A percentile compares a stretch with the other conserved stretches of the same genome.
These are phyloP conservation scores for Anastatus disparis DNA, from an alignment of 1,140 invertebrate species.

Conservation along the genomic window DNA sequence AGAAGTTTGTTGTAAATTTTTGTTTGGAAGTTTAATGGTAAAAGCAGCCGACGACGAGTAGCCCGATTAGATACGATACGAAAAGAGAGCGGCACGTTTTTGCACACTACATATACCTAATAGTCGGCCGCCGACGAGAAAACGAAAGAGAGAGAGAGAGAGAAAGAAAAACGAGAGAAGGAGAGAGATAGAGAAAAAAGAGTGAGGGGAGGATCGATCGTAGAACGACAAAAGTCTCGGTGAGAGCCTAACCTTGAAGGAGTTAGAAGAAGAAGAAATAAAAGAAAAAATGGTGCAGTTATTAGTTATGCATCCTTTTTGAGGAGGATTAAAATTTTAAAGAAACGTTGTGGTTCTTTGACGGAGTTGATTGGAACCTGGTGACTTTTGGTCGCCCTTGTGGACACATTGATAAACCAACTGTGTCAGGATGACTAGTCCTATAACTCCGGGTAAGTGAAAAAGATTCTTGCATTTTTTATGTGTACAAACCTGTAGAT, in stretches of 20 bases:
- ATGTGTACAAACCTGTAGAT: no score
- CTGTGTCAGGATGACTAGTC: constrained; percentile 29
- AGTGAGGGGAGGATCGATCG: constrained; percentile 31
- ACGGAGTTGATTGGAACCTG: background rate
- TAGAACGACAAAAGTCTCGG: no score
- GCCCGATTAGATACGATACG: no score
- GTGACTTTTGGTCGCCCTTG: background rate
- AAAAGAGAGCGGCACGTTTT: no score
- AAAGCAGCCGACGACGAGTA: no score
- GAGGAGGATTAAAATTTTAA: constrained; percentile 1
- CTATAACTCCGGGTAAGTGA: constrained; percentile 35
- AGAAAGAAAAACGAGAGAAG: background rate
- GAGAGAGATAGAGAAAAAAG: no score
- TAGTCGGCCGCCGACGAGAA: no score
- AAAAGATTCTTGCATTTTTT: no score
- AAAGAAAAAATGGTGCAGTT: no score
- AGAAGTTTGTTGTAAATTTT: no score
- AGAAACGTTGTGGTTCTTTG: background rate
- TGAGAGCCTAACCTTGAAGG: constrained; percentile 21
- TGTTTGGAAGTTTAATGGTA: no score
- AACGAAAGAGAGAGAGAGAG: background rate
- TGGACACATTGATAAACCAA: background rate
- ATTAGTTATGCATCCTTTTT: constrained; percentile 10
- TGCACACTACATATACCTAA: no score
- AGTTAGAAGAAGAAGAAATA: constrained; percentile 2